Conservation (phyloP, 2,113 vertebrate genomes). For the Holacanthus passer region DNA sequence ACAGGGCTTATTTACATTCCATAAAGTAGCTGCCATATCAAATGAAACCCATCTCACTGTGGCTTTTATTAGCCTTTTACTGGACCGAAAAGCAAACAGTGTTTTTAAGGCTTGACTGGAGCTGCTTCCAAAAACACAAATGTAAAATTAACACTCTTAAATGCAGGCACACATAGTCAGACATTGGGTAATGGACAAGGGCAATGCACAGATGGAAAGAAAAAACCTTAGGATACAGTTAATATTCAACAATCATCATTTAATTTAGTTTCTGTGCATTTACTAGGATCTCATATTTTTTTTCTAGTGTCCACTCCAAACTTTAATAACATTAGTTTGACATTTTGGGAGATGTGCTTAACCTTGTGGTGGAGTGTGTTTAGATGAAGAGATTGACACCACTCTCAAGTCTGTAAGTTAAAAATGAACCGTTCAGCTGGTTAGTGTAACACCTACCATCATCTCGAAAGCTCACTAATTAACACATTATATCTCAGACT, state of each 20-base stretch:
- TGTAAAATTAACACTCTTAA: conserved; percentile 3
- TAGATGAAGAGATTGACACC: not conserved
- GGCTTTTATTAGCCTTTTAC: conserved; percentile 24
- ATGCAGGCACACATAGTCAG: not conserved
- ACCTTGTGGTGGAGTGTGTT: too few relatives aligned
- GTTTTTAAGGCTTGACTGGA: conserved; percentile 32
- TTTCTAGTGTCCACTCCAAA: not conserved
- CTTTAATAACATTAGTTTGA: not conserved
- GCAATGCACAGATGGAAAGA: not conserved
- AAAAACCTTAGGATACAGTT: too few relatives aligned
- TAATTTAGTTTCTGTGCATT: not conserved
- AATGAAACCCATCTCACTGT: conserved; percentile 25
- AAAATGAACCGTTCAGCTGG: too few relatives aligned
- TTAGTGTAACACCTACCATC: not conserved
- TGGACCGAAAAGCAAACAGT: conserved; percentile 16
- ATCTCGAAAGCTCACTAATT: not conserved
- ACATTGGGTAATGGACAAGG: not conserved
- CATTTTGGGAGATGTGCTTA: too few relatives aligned
- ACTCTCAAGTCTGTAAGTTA: not conserved
- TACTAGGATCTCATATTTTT: not conserved
- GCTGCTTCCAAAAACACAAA: conserved; percentile 11
- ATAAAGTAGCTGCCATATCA: conserved; percentile 46
- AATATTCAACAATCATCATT: not conserved
- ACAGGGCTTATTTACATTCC: conserved; percentile 56
- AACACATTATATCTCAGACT: not conserved